A percentile compares a stretch with the other conserved stretches of the same genome.
Conservation (phyloP, 2,888 invertebrate genomes). For the Nomada hirtipes region DNA sequence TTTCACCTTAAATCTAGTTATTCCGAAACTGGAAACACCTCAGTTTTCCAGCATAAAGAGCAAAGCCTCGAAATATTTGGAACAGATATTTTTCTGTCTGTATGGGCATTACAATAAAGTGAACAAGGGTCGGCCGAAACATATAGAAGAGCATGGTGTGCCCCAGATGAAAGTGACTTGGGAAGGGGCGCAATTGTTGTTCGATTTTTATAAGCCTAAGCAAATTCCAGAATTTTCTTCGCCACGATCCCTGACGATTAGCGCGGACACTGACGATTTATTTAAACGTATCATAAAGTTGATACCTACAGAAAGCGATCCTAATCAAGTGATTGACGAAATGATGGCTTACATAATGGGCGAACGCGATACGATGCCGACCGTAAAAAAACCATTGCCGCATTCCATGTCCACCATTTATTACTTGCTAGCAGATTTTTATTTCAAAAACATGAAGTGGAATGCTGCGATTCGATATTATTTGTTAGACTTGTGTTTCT, state of each 20-base stretch:
- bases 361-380: slow-evolving; percentile 86
- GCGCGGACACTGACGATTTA: slow-evolving; percentile 91
- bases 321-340: slow-evolving; percentile 87
- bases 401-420: slow-evolving; percentile 90
- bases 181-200: slow-evolving; percentile 90
- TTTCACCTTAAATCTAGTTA: slow-evolving; percentile 90
- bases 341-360: slow-evolving; percentile 90
- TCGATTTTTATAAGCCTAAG: slow-evolving; percentile 93
- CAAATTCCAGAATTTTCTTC: slow-evolving; percentile 93
- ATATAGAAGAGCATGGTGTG: slow-evolving; percentile 92
- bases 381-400: slow-evolving; percentile 85
- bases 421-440: slow-evolving; percentile 96
- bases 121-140: slow-evolving; percentile 85
- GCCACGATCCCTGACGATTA: slow-evolving; percentile 90
- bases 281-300: slow-evolving; percentile 89
- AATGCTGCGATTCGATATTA: slow-evolving; percentile 92
- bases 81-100: slow-evolving; percentile 94
- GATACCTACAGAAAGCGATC: slow-evolving; percentile 89
- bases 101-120: slow-evolving; percentile 93
- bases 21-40: slow-evolving; percentile 89
- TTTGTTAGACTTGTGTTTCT: slow-evolving; percentile 92
- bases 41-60: slow-evolving; percentile 88
- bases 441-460: slow-evolving; percentile 94
- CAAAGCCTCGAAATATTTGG: slow-evolving; percentile 91
- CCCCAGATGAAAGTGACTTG: slow-evolving; percentile 89